Conservation (phyloP, 1,140 invertebrate genomes). For the Achroia grisella region DNA sequence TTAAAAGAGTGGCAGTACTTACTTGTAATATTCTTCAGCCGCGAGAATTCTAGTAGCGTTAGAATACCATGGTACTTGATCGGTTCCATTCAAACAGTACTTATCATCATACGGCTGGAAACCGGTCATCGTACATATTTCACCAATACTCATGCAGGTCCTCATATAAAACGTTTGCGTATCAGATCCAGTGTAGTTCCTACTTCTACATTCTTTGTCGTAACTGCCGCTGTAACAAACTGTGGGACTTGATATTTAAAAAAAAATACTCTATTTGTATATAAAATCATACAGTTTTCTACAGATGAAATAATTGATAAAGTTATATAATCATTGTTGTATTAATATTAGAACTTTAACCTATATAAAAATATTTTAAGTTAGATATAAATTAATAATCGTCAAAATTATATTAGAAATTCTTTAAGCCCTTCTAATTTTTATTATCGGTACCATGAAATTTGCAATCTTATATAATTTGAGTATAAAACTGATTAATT, state of each 20-base stretch:
- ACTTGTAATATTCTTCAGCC: constrained; percentile 77
- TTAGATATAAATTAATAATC: too few species aligned
- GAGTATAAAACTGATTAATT: too few species aligned
- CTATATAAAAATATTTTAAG: too few species aligned
- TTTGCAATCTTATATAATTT: too few species aligned
- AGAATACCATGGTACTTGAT: constrained; percentile 44
- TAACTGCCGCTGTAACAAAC: constrained; percentile 74
- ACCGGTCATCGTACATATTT: constrained; percentile 61
- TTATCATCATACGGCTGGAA: constrained; percentile 53
- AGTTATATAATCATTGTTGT: too few species aligned
- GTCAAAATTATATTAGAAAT: too few species aligned
- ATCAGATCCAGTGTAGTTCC: constrained; percentile 40
- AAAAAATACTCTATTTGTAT: neutral
- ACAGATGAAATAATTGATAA: too few species aligned
- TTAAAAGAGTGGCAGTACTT: too few species aligned
- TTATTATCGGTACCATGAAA: too few species aligned
- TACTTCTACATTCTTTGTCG: constrained; percentile 51
- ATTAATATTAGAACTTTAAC: too few species aligned
- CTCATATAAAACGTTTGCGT: constrained; percentile 68
- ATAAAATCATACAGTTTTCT: too few species aligned
- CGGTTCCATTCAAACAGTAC: constrained; percentile 48
- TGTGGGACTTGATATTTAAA: constrained; percentile 26
- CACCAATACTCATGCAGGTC: constrained; percentile 63
- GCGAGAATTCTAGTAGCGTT: constrained; percentile 64
- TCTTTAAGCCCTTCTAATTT: too few species aligned